Evolutionary conservation across 2,888 invertebrate genomes (phyloP), one percentile per base, ranked within the genome.

Genomic region (Synergus umbraculus): DNA sequence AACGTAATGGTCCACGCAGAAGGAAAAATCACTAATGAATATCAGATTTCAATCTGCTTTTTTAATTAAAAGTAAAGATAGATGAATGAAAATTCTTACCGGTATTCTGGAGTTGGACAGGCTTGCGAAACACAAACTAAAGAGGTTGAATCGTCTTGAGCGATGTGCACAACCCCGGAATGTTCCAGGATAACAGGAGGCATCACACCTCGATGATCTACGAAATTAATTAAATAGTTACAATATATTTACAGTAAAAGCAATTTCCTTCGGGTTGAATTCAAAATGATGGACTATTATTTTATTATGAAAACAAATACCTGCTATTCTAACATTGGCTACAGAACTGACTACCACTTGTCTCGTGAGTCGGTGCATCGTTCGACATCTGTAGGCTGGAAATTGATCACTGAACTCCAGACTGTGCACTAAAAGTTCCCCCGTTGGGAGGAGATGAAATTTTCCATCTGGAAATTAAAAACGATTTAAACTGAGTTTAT

Each of bases 81-180:
- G 37, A 41, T 15, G 8, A 46, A 46, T 49, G 41, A 43, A 78
- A 78, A 73, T 79, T 89, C 91, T 93, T 93, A 96, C 96, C 96
- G 94, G 93, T 96, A 95, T 92, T 95, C 95, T n/a, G 96, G 96
- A 64, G 95, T 94, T 79, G 96, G 96, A 92, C 96, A 96, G 79
- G 96, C 96, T 90, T 95, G 96, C n/a, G 96, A 96, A 66, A 96
- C 95, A 92, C 97, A 97, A 82, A 96, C 93, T 84, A 97, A 92
- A 78, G 96, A 96, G 8, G 96, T 95, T 78, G 95, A 95, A 90
- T 96, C 95, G 85, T 96, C 96, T 91, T 96, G 95, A 76, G 95
- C 94, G 73, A 95, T 95, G 86, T 95, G 94, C 46, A 96, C 94
- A 84, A 94, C 94, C 77, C 94, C 94, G 69, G 95, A 95, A 91